Conservation (phyloP, 2,888 invertebrate genomes). For the Tipula vernalis region DNA sequence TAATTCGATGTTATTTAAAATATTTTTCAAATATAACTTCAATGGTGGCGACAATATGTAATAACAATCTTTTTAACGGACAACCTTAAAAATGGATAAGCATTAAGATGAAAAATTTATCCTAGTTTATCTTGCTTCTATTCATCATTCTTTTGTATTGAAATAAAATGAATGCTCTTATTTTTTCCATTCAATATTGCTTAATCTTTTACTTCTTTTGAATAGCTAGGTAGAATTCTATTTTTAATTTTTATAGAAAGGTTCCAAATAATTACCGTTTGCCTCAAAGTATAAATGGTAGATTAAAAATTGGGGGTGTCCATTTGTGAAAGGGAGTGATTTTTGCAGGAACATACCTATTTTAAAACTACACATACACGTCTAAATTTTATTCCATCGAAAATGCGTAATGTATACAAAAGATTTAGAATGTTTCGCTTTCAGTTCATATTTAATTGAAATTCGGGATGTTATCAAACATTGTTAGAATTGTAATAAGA, state of each 20-base stretch:
- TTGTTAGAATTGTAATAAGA: background rate
- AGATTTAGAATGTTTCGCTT: background rate
- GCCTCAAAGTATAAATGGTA: background rate
- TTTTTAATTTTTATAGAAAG: background rate
- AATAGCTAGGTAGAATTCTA: background rate
- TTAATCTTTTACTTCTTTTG: background rate
- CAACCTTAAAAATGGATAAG: no score
- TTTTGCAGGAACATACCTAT: background rate
- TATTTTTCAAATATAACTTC: no score
- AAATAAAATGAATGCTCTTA: no score
- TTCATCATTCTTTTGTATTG: no score
- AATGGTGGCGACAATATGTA: no score
- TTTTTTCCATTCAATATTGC: no score
- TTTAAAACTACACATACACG: background rate
- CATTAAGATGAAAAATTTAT: no score
- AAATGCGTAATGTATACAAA: background rate
- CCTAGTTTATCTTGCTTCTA: no score
- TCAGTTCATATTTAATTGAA: background rate
- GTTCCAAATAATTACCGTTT: background rate
- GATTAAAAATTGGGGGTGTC: background rate
- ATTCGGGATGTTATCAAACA: constrained; percentile 4
- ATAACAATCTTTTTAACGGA: no score
- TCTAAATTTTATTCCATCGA: background rate
- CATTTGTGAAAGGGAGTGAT: background rate
- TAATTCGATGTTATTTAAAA: no score